Evolutionary conservation across 2,888 invertebrate genomes (phyloP), one percentile per base, ranked within the genome.

Genomic region (Plagodis dolabraria): DNA sequence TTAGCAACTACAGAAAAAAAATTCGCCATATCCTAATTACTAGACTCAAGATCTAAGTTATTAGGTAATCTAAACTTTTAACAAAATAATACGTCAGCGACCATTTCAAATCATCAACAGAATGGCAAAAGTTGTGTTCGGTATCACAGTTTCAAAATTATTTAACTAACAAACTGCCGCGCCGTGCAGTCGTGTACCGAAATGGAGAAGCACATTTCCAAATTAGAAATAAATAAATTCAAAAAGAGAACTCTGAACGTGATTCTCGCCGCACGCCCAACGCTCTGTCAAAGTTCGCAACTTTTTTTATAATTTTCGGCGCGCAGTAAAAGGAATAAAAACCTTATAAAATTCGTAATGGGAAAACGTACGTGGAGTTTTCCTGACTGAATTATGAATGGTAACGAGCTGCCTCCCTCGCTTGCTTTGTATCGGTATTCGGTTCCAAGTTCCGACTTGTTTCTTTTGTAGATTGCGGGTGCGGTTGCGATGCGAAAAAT

Each of bases 321-420:
- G 77, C 75, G 73, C 74, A 48, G 51, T 60, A 61, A 61, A 57
- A 57, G 83, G 85, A 87, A 89, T 92, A 92, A 92, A 91, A 92
- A 92, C 89, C 86, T 90, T 89, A 90, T 90, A 91, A 92, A 91
- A 92, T 90, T 89, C 85, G 79, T 89, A 91, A 92, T 92, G 82
- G 90, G 89, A 92, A 92, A 92, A 92, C 91, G 92, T 92, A 90
- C 88, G 79, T 79, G 78, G 89, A 89, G 90, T 89, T 91, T 89
- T 86, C 83, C 71, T 71, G 22, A 72, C 79, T 92, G 91, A 92
- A 92, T 92, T 91, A 92, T 92, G 92, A 91, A 92, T 92, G 87
- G 89, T 91, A 92, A 92, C 92, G 89, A 92, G 89, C 80, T 77
- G 59, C 65, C 59, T 57, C 76, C 83, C 85, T 75, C 75, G 68